Conservation (phyloP, 2,888 invertebrate species). For the Tridacna gigas region DNA sequence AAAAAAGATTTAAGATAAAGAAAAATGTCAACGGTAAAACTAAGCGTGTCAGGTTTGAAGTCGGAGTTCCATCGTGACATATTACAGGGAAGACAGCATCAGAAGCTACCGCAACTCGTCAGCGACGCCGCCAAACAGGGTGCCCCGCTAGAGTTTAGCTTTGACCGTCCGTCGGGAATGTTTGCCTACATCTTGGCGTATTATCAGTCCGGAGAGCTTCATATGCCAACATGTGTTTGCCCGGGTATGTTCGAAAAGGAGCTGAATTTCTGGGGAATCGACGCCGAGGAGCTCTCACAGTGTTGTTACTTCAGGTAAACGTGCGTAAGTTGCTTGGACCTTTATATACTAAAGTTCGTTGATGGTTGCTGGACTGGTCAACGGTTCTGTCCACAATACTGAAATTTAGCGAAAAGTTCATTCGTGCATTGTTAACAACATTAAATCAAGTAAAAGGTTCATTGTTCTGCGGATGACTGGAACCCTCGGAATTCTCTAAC, state of each 20-base stretch:
- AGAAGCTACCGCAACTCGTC: constrained; percentile 38
- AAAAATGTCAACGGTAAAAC: constrained; percentile 3
- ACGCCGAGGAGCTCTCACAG: constrained; percentile 21
- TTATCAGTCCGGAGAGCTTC: constrained; percentile 55
- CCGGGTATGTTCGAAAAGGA: constrained; percentile 49
- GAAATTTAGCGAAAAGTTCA: no score
- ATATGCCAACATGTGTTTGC: constrained; percentile 54
- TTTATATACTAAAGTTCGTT: neutral
- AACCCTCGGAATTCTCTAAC: no score
- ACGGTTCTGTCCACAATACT: no score
- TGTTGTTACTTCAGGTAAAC: constrained; percentile 56
- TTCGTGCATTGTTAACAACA: no score
- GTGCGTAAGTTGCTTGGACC: neutral
- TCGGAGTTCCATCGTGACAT: constrained; percentile 46
- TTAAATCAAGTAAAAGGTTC: no score
- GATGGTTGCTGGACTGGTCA: no score
- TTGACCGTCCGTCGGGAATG: constrained; percentile 48
- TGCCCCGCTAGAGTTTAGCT: constrained; percentile 15
- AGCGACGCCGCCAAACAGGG: constrained; percentile 18
- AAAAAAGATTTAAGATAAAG: no score
- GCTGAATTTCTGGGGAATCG: constrained; percentile 48
- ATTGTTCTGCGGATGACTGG: no score
- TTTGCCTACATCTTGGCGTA: constrained; percentile 52
- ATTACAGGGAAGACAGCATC: constrained; percentile 17
- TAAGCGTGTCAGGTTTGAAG: constrained; percentile 37